phyloP scores from a whole-genome alignment of 2,113 vertebrate genomes.

The Rhagologus leucostigma region DNA sequence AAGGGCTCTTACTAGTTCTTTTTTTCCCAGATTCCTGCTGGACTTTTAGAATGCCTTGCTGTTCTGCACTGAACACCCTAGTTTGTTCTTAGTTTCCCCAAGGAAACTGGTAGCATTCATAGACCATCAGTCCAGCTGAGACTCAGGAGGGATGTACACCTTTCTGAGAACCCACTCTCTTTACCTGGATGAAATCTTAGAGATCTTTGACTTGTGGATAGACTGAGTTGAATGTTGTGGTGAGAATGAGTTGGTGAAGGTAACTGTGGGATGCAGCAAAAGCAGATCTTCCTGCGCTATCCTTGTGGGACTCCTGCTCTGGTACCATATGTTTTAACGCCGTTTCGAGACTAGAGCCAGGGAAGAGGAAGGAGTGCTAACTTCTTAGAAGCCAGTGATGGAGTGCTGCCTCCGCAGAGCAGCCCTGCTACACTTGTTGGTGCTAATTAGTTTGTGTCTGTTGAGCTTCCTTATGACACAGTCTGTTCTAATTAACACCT shows the following conservation, averaged over 20 bases:
- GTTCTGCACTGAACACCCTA: background rate
- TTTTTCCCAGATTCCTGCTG: background rate
- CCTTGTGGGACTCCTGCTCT: background rate
- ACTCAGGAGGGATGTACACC: background rate
- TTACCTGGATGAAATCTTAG: background rate
- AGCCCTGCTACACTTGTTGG: background rate
- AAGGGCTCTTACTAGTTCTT: background rate
- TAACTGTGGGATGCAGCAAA: background rate
- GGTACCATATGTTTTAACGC: background rate
- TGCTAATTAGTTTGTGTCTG: conserved; percentile 42
- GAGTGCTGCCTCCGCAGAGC: background rate
- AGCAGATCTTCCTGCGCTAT: background rate
- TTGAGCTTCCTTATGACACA: conserved; percentile 36
- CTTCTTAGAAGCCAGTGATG: background rate
- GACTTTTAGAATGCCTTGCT: background rate
- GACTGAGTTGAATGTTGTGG: background rate
- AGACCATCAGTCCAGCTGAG: background rate
- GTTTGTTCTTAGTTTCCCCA: background rate
- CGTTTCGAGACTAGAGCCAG: conserved; percentile 5
- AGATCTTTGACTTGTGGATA: background rate
- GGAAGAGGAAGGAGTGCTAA: background rate
- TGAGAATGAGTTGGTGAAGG: background rate
- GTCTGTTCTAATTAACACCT: conserved; percentile 54
- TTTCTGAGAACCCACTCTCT: background rate
- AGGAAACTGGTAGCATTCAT: background rate